Base-by-base conservation (phyloP, 2,113 vertebrate species). In the Scalopus aquaticus region DNA sequence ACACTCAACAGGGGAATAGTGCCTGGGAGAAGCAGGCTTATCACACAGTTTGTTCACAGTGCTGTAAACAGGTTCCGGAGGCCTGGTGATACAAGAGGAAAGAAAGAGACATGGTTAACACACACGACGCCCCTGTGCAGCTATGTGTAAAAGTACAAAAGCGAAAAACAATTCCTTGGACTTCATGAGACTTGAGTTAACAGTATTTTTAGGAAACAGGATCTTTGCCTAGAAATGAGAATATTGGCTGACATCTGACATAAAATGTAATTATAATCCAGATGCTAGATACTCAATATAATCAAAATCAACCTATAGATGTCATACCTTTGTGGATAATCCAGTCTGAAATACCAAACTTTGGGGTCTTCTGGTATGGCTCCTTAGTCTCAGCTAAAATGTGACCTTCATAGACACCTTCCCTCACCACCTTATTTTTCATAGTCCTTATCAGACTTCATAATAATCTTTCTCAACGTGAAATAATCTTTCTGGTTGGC, bases 41-140 rank as follows among this genome's bases (percentile, higher is more conserved):
- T 99, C 99, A 99, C 99, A 99, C 95, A 99, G 98, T 99, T 99
- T 99, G 99, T 99, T 99, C 99, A 99, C 99, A 99, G 99, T 99
- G 99, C 99, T 99, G 99, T 99, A 99, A 99, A 99, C 99, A 83
- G 99, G 99, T 98, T 99, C 99, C 97, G 99, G 99, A 98, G 99
- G 99, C 99, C 99, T 99, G 98, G 98, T 98, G 97, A 98, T 78
- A 98, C 94, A 98, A 98, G 98, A 98, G 97, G 97, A 97, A 98
- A 98, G 93, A 95, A 97, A 96, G 88, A 95, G 0, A 6, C 42
- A 84, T 93, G 88, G 94, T 96, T 82, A 96, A 96, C 94, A 96
- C 30, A 90, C 42, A 94, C 62, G 37, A 62, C n/a, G 94, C 64
- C 80, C 84, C 35, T 91, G 5, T 51, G 90, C 64, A 91, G 83